Evolutionary conservation across 2,888 invertebrate species (phyloP).

Genomic region (Trichopria drosophilae): DNA sequence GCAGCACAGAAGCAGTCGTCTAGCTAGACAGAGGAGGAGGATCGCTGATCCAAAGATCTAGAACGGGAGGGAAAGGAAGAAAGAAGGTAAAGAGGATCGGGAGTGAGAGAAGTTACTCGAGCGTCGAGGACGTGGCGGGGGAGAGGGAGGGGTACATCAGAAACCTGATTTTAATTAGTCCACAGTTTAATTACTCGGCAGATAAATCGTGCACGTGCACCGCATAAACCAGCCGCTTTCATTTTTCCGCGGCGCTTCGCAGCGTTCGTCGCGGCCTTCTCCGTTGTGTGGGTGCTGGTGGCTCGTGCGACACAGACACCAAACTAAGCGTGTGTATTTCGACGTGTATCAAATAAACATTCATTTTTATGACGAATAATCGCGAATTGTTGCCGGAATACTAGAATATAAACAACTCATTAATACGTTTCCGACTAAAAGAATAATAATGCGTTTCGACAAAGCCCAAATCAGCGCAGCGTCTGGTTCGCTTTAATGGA

Average conservation of each 20-base stretch:
- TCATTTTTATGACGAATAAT: too few relatives aligned
- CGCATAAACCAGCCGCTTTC: slow-evolving; percentile 59
- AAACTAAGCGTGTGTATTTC: too few relatives aligned
- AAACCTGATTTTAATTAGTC: slow-evolving; percentile 60
- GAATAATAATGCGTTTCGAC: too few relatives aligned
- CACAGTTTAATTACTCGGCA: slow-evolving; percentile 60
- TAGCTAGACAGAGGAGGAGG: slow-evolving; percentile 21
- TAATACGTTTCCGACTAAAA: too few relatives aligned
- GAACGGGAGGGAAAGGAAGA: slow-evolving; percentile 13
- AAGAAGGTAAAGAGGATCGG: slow-evolving; percentile 24
- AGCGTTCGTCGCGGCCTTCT: slow-evolving; percentile 36
- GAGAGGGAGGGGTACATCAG: slow-evolving; percentile 52
- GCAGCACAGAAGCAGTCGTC: slow-evolving; percentile 1
- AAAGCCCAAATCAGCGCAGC: too few relatives aligned
- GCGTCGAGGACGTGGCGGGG: slow-evolving; percentile 29
- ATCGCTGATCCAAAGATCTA: slow-evolving; percentile 23
- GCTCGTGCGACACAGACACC: too few relatives aligned
- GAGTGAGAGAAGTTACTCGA: slow-evolving; percentile 17
- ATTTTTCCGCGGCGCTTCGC: slow-evolving; percentile 53
- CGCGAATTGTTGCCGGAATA: too few relatives aligned
- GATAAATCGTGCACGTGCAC: slow-evolving; percentile 60
- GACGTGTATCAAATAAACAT: too few relatives aligned
- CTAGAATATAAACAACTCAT: too few relatives aligned
- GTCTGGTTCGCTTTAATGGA: too few relatives aligned
- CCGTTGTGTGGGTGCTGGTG: too few relatives aligned